phyloP scores from a whole-genome alignment of 2,113 vertebrate species.

The Leptosomus discolor region DNA sequence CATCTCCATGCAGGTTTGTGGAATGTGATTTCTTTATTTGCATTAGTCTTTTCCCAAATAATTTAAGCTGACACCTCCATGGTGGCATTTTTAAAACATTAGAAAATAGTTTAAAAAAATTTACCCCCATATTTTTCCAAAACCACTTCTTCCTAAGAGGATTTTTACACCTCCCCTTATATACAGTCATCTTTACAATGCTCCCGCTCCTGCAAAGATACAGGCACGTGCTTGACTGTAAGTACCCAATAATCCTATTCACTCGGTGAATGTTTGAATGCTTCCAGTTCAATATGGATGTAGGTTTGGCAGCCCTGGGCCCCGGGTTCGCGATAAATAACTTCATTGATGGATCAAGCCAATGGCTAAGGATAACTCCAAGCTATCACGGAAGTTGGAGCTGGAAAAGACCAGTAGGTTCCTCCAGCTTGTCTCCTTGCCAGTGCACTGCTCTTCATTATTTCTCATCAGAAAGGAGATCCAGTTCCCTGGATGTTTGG shows the following conservation, averaged over 20 bases:
- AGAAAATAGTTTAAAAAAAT: background rate
- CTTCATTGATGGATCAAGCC: slow-evolving; percentile 10
- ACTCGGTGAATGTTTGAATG: background rate
- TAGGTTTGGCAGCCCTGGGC: background rate
- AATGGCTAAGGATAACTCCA: background rate
- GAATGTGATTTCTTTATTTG: slow-evolving; percentile 28
- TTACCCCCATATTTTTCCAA: background rate
- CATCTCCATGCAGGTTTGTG: slow-evolving; percentile 1
- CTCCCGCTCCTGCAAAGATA: background rate
- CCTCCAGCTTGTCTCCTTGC: slow-evolving; percentile 16
- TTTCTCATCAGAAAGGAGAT: slow-evolving; percentile 35
- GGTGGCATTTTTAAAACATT: background rate
- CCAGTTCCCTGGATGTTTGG: slow-evolving; percentile 31
- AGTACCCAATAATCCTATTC: slow-evolving; percentile 25
- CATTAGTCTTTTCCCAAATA: background rate
- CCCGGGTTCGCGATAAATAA: background rate
- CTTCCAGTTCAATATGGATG: background rate
- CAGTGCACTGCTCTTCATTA: slow-evolving; percentile 26
- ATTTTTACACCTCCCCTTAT: background rate
- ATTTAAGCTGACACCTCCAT: background rate
- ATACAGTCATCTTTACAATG: background rate
- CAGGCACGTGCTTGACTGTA: background rate
- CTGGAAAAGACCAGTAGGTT: slow-evolving; percentile 30
- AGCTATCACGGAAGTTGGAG: background rate
- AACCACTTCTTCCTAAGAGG: background rate